phyloP scores from a whole-genome alignment of 2,113 vertebrate species.

The Oenanthe melanoleuca region DNA sequence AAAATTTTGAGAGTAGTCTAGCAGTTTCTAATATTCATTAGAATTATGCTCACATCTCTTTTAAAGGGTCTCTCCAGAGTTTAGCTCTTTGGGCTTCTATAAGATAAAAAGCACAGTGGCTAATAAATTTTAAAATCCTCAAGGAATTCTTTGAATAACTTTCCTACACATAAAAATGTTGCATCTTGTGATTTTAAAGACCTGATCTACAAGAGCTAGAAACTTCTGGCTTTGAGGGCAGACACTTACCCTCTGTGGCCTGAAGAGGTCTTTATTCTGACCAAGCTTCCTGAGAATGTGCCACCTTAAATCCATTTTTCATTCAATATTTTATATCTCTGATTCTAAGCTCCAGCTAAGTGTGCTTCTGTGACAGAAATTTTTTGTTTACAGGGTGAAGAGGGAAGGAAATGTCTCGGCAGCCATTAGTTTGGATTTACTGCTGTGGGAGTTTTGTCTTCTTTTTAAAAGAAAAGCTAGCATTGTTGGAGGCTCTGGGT shows the following conservation, averaged over 20 bases:
- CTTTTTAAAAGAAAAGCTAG: neutral
- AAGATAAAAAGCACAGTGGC: neutral
- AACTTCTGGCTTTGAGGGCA: neutral
- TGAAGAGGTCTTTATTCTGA: neutral
- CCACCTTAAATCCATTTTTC: neutral
- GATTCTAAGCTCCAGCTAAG: neutral
- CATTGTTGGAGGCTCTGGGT: neutral
- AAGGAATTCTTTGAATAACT: neutral
- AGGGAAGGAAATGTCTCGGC: neutral
- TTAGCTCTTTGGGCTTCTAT: neutral
- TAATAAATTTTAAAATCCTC: neutral
- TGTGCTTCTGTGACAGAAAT: neutral
- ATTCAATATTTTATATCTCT: neutral
- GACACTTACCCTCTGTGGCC: neutral
- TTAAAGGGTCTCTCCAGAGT: neutral
- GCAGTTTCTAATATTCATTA: neutral
- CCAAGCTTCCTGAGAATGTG: neutral
- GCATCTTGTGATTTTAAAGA: neutral
- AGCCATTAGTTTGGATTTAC: neutral
- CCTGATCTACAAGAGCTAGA: neutral
- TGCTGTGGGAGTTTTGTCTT: neutral
- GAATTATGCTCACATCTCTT: neutral
- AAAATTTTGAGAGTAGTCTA: neutral
- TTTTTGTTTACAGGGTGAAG: neutral
- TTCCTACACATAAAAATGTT: neutral